Percentiles rank a stretch among this genome's conserved stretches.
Conservation (phyloP, 2,888 invertebrate species). For the Platycheirus rosarum region DNA sequence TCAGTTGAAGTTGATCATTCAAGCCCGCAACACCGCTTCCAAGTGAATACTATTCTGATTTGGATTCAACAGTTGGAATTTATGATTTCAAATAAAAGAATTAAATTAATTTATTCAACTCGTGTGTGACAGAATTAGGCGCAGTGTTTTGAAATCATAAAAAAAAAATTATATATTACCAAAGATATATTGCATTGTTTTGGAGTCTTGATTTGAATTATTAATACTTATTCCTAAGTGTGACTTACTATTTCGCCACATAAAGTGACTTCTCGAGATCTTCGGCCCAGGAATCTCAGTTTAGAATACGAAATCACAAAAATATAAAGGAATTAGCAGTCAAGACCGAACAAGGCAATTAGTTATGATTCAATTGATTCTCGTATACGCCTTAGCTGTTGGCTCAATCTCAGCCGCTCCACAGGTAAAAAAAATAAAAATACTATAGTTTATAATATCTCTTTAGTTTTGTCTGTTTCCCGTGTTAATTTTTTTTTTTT, state of each 20-base stretch:
- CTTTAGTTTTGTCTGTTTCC: no score
- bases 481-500: no score
- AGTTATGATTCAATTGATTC: slow-evolving; percentile 54
- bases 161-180: neutral
- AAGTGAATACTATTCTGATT: slow-evolving; percentile 1
- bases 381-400: slow-evolving; percentile 52
- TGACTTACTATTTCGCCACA: neutral
- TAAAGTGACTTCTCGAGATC: slow-evolving; percentile 22
- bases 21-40: slow-evolving; percentile 36
- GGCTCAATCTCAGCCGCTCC: slow-evolving; percentile 50
- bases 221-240: slow-evolving; percentile 12
- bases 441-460: slow-evolving; percentile 10
- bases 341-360: slow-evolving; percentile 11
- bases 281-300: neutral
- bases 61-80: slow-evolving; percentile 31
- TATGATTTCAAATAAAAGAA: slow-evolving; percentile 1
- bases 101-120: slow-evolving; percentile 29
- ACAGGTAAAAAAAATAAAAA: slow-evolving; percentile 39
- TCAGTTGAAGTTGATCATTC: slow-evolving; percentile 57
- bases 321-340: slow-evolving; percentile 6
- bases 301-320: neutral
- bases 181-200: slow-evolving; percentile 23
- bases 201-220: neutral
- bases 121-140: slow-evolving; percentile 39
- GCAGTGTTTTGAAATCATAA: slow-evolving; percentile 2